phyloP scores from a whole-genome alignment of 64 coral and sea anemone genomes.

The Catalaphyllia jardinei region DNA sequence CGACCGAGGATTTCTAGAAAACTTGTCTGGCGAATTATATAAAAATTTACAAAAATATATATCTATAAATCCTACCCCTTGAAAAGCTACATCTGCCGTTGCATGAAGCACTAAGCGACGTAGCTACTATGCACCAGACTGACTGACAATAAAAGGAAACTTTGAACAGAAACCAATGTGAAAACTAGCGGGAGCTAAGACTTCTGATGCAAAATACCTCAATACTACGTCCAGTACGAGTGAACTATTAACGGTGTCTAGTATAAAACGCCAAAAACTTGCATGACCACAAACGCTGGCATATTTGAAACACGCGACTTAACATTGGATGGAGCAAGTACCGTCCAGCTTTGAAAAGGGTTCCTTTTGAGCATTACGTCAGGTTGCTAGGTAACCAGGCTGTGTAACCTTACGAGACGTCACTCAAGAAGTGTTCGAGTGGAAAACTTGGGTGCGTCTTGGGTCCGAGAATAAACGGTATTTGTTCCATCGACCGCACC shows the following conservation, averaged over 20 bases:
- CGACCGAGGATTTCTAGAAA: constrained; percentile 41
- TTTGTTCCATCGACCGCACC: background rate
- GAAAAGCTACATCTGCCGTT: background rate
- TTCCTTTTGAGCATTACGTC: background rate
- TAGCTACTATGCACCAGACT: constrained; percentile 1
- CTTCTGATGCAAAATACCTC: constrained; percentile 22
- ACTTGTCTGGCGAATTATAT: constrained; percentile 61
- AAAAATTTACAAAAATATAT: constrained; percentile 40
- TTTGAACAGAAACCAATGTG: background rate
- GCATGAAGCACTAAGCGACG: background rate
- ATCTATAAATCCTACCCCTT: constrained; percentile 39
- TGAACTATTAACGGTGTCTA: background rate
- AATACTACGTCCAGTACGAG: background rate
- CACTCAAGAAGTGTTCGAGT: too few relatives aligned
- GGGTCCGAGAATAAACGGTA: background rate
- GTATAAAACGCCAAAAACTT: background rate
- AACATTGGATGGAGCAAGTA: background rate
- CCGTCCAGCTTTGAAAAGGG: background rate
- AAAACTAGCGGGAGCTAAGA: background rate
- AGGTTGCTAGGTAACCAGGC: too few relatives aligned
- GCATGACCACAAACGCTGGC: background rate
- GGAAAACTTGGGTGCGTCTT: too few relatives aligned
- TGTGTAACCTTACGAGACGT: too few relatives aligned
- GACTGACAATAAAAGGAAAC: background rate
- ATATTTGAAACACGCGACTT: background rate